Conservation (phyloP, 2,888 invertebrate genomes). For the Drosophila nr. perissopoda region DNA sequence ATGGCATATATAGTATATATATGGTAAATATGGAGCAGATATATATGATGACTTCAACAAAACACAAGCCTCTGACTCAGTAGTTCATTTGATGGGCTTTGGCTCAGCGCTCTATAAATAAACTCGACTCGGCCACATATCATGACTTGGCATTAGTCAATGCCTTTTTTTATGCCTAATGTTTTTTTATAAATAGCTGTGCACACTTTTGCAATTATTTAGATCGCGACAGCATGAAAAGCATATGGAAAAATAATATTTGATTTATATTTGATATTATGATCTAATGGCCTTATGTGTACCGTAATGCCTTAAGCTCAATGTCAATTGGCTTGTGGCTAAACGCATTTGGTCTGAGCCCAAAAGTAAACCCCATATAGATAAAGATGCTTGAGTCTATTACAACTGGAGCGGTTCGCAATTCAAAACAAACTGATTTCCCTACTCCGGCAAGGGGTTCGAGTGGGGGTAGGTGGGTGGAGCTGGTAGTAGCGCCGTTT, state of each 20-base stretch:
- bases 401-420: background rate
- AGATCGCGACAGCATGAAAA: background rate
- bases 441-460: background rate
- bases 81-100: background rate
- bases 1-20: slow-evolving; percentile 14
- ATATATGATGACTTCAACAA: slow-evolving; percentile 7
- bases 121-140: slow-evolving; percentile 9
- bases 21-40: background rate
- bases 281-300: background rate
- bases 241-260: background rate
- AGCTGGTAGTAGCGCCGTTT: slow-evolving; percentile 33
- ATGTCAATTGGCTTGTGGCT: slow-evolving; percentile 5
- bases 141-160: slow-evolving; percentile 8
- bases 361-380: background rate
- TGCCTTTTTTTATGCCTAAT: slow-evolving; percentile 3
- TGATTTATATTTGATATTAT: background rate
- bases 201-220: background rate
- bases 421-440: background rate
- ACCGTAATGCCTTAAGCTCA: background rate
- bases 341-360: background rate
- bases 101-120: slow-evolving; percentile 33
- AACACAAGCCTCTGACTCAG: slow-evolving; percentile 38
- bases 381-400: slow-evolving; percentile 1
- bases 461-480: background rate
- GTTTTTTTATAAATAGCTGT: slow-evolving; percentile 20